A percentile compares a stretch with the other conserved stretches of the same genome.
These are phyloP conservation scores for Horisme vitalbata DNA, from an alignment of 2,888 invertebrate genomes.

Conservation along the genomic window DNA sequence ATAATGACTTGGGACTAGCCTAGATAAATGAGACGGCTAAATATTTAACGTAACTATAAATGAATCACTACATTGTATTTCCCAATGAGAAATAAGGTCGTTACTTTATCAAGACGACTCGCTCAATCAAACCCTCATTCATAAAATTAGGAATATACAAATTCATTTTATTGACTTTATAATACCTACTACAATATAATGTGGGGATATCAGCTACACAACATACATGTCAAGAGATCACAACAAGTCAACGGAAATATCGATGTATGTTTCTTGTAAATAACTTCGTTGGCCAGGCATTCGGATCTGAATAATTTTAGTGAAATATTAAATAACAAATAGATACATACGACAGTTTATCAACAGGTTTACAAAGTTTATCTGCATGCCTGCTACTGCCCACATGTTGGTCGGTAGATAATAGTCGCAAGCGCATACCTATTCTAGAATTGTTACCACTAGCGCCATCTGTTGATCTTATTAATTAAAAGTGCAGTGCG, in stretches of 20 bases:
- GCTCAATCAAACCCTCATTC: constrained; percentile 26
- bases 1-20: constrained; percentile 18
- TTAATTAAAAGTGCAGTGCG: too few species aligned
- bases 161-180: constrained; percentile 13
- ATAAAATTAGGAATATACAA: constrained; percentile 21
- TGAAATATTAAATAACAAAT: not conserved
- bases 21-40: constrained; percentile 29
- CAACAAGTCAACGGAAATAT: constrained; percentile 13
- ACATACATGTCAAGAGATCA: constrained; percentile 16
- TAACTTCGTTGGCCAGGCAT: constrained; percentile 6
- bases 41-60: constrained; percentile 26
- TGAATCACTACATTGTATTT: constrained; percentile 28
- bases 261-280: constrained; percentile 1
- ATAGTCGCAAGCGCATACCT: not conserved
- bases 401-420: not conserved
- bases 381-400: not conserved
- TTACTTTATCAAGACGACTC: constrained; percentile 15
- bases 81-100: constrained; percentile 23
- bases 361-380: constrained; percentile 4
- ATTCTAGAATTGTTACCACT: constrained; percentile 1
- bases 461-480: constrained; percentile 24
- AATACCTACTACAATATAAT: constrained; percentile 3
- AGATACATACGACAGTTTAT: not conserved
- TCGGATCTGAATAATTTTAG: constrained; percentile 5
- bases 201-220: constrained; percentile 13